Evolutionary conservation across 2,888 invertebrate genomes (phyloP), one percentile per base, ranked within the genome.

Genomic region (Syrista parreyssii): DNA sequence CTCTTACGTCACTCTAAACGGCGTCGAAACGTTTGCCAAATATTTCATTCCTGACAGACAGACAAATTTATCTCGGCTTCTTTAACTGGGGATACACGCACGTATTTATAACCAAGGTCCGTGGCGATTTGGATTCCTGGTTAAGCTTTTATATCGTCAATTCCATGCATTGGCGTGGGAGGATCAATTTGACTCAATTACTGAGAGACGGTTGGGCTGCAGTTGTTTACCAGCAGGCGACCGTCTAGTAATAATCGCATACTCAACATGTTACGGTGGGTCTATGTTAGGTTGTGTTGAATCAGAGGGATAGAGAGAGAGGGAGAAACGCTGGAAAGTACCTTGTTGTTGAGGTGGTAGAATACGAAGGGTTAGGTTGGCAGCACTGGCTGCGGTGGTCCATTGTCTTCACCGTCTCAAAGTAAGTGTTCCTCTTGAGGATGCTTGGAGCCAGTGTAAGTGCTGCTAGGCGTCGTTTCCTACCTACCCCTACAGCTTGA

Each of bases 211-310:
- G 68, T 75, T 23, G 23, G 68, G 68, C 73, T 77, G 30, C 40
- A 75, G 78, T 78, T 78, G 78, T 78, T 78, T 78, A 75, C 78
- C 31, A 78, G 78, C 68, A 78, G 75, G 68, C 78, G 68, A 30
- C 68, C 68, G 72, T 12, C 72, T 69, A 31, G 78, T 75, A 75
- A 78, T 78, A 78, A 75, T 75, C 78, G 78, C 75, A 75, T 78
- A 73, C 78, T 75, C 35, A 73, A 15, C 32, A 32, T 6, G 23
- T 2, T 55, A 23, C 15, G 2, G 23, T 1, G 23, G 23, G 23
- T 23, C 6, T 55, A 55, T 23, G 23, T 23, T 55, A 55, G 55
- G 23, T 55, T 40, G 6, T 4, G 6, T 15, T 9, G 55, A 23
- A 55, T 55, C 23, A 23, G 55, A 55, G 30, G 71, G 71, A 71